Evolutionary conservation across 2,888 invertebrate species (phyloP), one percentile per base, ranked within the genome.

Genomic region (Trypoxylon attenuatum): DNA sequence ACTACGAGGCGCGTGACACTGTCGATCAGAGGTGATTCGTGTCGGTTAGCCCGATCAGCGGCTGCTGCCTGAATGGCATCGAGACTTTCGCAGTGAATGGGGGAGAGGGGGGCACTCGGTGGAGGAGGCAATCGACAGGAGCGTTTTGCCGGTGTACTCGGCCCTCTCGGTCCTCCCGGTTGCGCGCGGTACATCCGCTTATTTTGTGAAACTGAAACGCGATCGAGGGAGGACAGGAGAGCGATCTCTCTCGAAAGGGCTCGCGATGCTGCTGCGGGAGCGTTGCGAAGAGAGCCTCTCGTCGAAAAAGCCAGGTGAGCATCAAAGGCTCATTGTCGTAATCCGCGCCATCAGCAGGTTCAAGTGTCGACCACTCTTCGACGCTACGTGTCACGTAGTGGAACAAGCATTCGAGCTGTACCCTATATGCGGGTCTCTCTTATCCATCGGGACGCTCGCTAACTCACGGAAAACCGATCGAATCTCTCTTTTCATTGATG

Each of bases 261-360:
- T 47, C 43, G 63, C 41, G 50, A 71, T 74, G 67, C 54, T 64
- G 62, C 61, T 71, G 53, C 69, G 43, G n/a, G n/a, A n/a, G n/a
- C n/a, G n/a, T n/a, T n/a, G n/a, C n/a, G n/a, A n/a, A n/a, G n/a
- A n/a, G n/a, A 29, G 46, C 45, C 72, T 73, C 71, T 74, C 68
- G 41, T 63, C 38, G 64, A 77, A 71, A 77, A 76, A 79, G 79
- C 81, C 85, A 85, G 85, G 85, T 85, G 85, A 84, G 84, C 84
- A 80, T 81, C 83, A 76, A 66, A 49, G 69, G 66, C 73, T 76
- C 81, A 80, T 84, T 84, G 84, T 82, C 71, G 63, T 70, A 71
- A 82, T 81, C 78, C 70, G 84, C 85, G 38, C 68, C 76, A 83
- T 85, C 85, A 85, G 85, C 85, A 81, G 70, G 77, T 77, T 82